These are phyloP conservation scores for Hemithea aestivaria DNA, from an alignment of 2,888 invertebrate species.

Conservation along the genomic window DNA sequence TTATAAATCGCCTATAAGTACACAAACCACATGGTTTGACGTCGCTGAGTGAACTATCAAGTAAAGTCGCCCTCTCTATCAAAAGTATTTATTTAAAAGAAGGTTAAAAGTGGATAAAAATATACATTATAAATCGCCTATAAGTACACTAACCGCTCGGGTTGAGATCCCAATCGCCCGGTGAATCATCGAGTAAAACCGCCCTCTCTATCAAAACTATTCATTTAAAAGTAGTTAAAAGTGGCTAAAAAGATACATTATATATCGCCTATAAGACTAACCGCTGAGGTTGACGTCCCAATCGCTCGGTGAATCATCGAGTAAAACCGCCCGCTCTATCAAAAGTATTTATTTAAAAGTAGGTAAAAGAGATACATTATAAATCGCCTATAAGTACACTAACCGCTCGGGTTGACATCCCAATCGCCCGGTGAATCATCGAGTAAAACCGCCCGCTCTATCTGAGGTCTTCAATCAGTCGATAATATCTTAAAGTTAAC, in stretches of 20 bases:
- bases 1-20: no score
- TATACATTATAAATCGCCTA: no score
- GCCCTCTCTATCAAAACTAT: constrained; percentile 22
- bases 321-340: constrained; percentile 21
- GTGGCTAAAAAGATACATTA: no score
- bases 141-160: not conserved
- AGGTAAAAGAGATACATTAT: not conserved
- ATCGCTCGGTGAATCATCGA: constrained; percentile 16
- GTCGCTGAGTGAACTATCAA: constrained; percentile 16
- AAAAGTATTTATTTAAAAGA: constrained; percentile 25
- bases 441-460: constrained; percentile 17
- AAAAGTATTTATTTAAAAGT: constrained; percentile 25
- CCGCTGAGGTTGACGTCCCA: not conserved
- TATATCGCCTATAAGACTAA: no score
- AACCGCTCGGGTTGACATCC: not conserved
- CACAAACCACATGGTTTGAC: not conserved
- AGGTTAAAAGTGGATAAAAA: no score
- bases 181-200: constrained; percentile 19
- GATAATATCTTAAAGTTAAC: constrained; percentile 32
- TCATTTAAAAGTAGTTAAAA: no score
- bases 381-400: not conserved
- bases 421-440: constrained; percentile 17
- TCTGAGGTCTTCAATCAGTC: constrained; percentile 29
- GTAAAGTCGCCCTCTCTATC: constrained; percentile 21
- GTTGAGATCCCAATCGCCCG: constrained; percentile 1